Evolutionary conservation across 2,888 invertebrate genomes (phyloP).

Genomic region (Lithophane leautieri): DNA sequence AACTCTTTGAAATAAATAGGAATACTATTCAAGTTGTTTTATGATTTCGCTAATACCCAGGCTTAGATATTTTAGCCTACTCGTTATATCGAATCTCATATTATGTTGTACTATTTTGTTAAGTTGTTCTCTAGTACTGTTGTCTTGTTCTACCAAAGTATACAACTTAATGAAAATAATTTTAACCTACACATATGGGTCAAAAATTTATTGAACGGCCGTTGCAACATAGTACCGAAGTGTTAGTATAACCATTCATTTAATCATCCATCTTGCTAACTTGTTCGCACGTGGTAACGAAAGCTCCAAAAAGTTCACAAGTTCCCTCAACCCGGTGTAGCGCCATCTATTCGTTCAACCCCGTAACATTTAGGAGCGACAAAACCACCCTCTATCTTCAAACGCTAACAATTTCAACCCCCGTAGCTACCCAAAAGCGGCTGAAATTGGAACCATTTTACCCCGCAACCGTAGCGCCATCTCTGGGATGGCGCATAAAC

Average conservation of each 20-base stretch:
- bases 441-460: constrained; percentile 69
- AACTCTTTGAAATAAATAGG: constrained; percentile 21
- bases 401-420: constrained; percentile 73
- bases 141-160: not conserved
- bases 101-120: too few relatives aligned
- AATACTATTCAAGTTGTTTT: constrained; percentile 18
- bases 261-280: constrained; percentile 31
- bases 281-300: constrained; percentile 1
- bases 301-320: constrained; percentile 41
- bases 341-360: constrained; percentile 74
- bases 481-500: constrained; percentile 84
- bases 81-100: not conserved
- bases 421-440: constrained; percentile 65
- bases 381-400: constrained; percentile 67
- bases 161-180: not conserved
- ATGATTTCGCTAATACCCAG: not conserved
- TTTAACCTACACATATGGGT: not conserved
- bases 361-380: constrained; percentile 56
- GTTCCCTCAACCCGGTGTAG: constrained; percentile 47
- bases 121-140: not conserved
- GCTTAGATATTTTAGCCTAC: not conserved
- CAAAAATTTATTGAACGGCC: not conserved
- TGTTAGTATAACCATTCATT: constrained; percentile 6
- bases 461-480: constrained; percentile 79
- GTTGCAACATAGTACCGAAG: not conserved